Evolutionary conservation across 92 coral and sea anemone genomes (phyloP).

Genomic region (Paramuricea clavata): DNA sequence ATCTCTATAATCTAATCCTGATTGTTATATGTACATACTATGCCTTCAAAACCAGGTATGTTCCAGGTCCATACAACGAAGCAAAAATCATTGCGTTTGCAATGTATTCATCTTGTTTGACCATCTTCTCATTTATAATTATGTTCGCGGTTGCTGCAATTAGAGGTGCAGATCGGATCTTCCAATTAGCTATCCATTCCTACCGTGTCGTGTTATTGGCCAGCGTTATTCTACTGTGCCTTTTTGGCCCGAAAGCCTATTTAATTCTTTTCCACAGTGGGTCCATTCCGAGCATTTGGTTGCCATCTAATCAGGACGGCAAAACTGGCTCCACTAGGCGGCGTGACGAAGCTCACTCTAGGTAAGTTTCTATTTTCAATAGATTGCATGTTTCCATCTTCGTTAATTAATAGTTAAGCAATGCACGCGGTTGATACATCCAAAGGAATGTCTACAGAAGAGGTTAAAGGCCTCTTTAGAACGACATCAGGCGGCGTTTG

Average conservation of each 20-base stretch:
- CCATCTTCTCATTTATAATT: constrained; percentile 84
- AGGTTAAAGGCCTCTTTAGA: no score
- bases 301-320: no score
- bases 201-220: background rate
- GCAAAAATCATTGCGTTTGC: constrained; percentile 94
- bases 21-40: constrained; percentile 85
- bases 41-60: constrained; percentile 88
- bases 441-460: no score
- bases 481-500: no score
- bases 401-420: no score
- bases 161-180: background rate
- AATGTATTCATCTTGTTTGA: constrained; percentile 87
- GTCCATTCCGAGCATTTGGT: no score
- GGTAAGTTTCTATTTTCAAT: no score
- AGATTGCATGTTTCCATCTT: no score
- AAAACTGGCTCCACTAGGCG: no score
- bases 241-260: background rate
- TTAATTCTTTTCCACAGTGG: background rate
- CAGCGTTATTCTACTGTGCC: background rate
- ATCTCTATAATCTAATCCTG: constrained; percentile 87
- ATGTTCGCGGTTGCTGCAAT: constrained; percentile 31
- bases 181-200: background rate
- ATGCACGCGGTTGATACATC: no score
- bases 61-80: constrained; percentile 93
- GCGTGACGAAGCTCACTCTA: no score